These are phyloP conservation scores for Pantelozetes paolii DNA, from an alignment of 2,888 invertebrate genomes.

Conservation along the genomic window DNA sequence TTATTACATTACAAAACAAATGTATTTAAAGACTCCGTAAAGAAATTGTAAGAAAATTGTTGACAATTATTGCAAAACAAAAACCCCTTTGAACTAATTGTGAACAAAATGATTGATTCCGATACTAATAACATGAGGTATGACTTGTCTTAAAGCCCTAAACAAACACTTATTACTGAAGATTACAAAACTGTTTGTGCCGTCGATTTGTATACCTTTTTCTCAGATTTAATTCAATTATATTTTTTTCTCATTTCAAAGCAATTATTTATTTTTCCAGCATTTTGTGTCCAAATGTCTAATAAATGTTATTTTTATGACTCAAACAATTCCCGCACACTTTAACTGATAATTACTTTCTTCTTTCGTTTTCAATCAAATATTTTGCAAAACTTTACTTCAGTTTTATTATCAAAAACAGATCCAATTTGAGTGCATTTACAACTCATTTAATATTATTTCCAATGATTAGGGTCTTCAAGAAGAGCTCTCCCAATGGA, in stretches of 20 bases:
- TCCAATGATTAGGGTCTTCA: conserved; percentile 67
- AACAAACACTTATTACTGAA: background rate
- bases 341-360: background rate
- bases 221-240: background rate
- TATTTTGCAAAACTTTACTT: background rate
- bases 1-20: background rate
- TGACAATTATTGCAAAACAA: background rate
- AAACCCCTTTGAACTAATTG: background rate
- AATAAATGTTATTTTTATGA: background rate
- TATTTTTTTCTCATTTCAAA: background rate
- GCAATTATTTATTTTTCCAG: conserved; percentile 12
- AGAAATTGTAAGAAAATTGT: background rate
- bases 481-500: conserved; percentile 94
- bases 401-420: background rate
- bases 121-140: conserved; percentile 33
- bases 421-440: too few species aligned
- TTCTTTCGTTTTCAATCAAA: background rate
- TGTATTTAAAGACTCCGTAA: background rate
- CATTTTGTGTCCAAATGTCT: conserved; percentile 15
- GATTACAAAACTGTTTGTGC: background rate
- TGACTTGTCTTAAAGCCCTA: background rate
- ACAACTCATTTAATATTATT: too few species aligned
- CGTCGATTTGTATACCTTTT: conserved; percentile 3
- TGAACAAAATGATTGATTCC: conserved; percentile 15
- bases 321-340: background rate